A percentile compares a stretch with the other conserved stretches of the same genome.
These are phyloP conservation scores for Ectropis crepuscularia DNA, from an alignment of 2,888 invertebrate genomes.

Conservation along the genomic window DNA sequence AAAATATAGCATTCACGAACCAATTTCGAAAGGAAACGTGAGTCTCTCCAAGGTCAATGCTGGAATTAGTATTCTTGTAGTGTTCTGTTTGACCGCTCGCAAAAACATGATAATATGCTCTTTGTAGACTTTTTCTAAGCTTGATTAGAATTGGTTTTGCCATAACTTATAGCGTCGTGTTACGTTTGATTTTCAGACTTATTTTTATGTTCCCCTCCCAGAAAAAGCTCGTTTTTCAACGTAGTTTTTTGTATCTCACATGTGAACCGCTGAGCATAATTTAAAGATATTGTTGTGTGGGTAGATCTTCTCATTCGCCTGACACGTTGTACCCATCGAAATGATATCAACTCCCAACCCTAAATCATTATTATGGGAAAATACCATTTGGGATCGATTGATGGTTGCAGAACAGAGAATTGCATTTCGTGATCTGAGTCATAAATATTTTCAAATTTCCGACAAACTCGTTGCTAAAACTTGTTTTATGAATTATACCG, in stretches of 20 bases:
- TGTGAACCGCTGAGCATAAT: not conserved
- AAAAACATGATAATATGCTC: conserved; percentile 78
- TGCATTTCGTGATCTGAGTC: conserved; percentile 2
- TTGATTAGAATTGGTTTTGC: conserved; percentile 67
- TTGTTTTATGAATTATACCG: conserved; percentile 2
- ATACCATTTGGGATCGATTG: conserved; percentile 10
- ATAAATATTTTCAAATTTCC: not conserved
- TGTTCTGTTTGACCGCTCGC: conserved; percentile 79
- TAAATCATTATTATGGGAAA: not conserved
- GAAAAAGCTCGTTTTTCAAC: not conserved
- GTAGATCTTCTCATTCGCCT: not conserved
- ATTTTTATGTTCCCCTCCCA: not conserved
- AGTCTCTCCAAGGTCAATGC: conserved; percentile 80
- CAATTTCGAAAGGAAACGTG: conserved; percentile 85
- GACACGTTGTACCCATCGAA: conserved; percentile 1
- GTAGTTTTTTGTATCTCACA: not conserved
- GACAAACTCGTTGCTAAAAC: not conserved
- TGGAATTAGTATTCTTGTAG: conserved; percentile 80
- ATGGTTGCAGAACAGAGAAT: conserved; percentile 9
- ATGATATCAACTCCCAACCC: not conserved
- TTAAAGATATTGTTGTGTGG: conserved; percentile 4
- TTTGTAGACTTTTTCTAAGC: conserved; percentile 71
- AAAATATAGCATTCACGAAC: conserved; percentile 83
- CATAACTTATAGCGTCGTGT: conserved; percentile 17
- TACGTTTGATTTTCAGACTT: not conserved